These are phyloP conservation scores for Glaucopsyche alexis DNA, from an alignment of 2,888 invertebrate species.

Conservation along the genomic window DNA sequence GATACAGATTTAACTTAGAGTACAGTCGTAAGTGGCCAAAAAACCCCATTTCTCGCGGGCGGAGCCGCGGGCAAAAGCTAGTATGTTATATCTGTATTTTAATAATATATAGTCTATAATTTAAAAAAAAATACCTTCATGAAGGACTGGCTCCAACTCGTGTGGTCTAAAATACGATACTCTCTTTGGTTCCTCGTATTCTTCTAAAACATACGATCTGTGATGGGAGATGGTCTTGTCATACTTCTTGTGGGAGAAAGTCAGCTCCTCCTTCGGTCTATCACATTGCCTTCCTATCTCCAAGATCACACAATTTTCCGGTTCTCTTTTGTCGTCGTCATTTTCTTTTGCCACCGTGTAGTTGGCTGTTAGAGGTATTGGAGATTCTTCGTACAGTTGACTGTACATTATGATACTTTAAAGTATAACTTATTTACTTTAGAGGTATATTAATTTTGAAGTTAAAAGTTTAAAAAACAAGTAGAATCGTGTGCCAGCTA, in stretches of 20 bases:
- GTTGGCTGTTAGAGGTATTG: slow-evolving; percentile 65
- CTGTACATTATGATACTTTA: slow-evolving; percentile 54
- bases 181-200: slow-evolving; percentile 60
- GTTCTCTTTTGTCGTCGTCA: slow-evolving; percentile 61
- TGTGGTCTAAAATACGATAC: slow-evolving; percentile 64
- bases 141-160: slow-evolving; percentile 54
- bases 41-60: too few species aligned
- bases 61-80: too few species aligned
- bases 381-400: slow-evolving; percentile 63
- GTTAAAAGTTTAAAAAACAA: slow-evolving; percentile 32
- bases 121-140: slow-evolving; percentile 53
- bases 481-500: slow-evolving; percentile 43
- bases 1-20: too few species aligned
- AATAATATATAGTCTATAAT: too few species aligned
- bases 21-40: too few species aligned
- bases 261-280: slow-evolving; percentile 64
- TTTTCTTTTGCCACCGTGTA: slow-evolving; percentile 63
- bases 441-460: slow-evolving; percentile 16
- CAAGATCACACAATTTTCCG: slow-evolving; percentile 68
- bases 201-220: slow-evolving; percentile 70
- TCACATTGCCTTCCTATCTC: slow-evolving; percentile 77
- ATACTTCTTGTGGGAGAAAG: slow-evolving; percentile 76
- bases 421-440: not conserved
- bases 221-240: slow-evolving; percentile 75
- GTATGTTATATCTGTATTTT: too few species aligned